Evolutionary conservation across 53 echinoderm and acorn worm genomes (phyloP).

Genomic region (Temnopleurus reevesii): DNA sequence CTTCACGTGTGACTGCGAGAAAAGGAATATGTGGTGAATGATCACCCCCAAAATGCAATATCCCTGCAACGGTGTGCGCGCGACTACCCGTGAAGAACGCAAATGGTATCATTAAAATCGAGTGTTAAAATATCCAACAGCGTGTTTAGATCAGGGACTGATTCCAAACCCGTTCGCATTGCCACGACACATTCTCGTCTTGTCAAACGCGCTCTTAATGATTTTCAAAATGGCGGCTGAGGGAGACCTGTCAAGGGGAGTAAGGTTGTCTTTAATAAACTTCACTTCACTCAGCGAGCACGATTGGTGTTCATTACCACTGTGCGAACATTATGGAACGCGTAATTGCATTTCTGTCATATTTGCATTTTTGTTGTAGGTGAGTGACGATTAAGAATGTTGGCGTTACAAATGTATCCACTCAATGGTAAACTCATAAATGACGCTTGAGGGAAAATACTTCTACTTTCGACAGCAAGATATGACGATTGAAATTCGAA

Average conservation of each 20-base stretch:
- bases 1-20: constrained; percentile 35
- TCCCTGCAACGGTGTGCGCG: constrained; percentile 11
- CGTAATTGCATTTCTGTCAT: constrained; percentile 60
- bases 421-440: neutral
- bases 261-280: constrained; percentile 36
- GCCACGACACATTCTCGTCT: constrained; percentile 15
- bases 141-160: constrained; percentile 13
- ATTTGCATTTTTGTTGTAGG: constrained; percentile 53
- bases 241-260: constrained; percentile 29
- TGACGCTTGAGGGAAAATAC: neutral
- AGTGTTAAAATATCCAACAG: constrained; percentile 49
- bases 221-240: constrained; percentile 33
- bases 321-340: constrained; percentile 54
- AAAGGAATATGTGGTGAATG: constrained; percentile 32
- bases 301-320: constrained; percentile 43
- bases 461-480: no score
- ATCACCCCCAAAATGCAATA: constrained; percentile 40
- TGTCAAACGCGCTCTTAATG: constrained; percentile 14
- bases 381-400: constrained; percentile 17
- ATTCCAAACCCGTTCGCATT: neutral
- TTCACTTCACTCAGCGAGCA: constrained; percentile 35
- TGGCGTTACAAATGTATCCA: constrained; percentile 25
- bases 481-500: no score
- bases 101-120: constrained; percentile 40
- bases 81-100: constrained; percentile 50